These are phyloP conservation scores for Lepidotrigona ventralis DNA, from an alignment of 1,140 invertebrate species.

Conservation along the genomic window DNA sequence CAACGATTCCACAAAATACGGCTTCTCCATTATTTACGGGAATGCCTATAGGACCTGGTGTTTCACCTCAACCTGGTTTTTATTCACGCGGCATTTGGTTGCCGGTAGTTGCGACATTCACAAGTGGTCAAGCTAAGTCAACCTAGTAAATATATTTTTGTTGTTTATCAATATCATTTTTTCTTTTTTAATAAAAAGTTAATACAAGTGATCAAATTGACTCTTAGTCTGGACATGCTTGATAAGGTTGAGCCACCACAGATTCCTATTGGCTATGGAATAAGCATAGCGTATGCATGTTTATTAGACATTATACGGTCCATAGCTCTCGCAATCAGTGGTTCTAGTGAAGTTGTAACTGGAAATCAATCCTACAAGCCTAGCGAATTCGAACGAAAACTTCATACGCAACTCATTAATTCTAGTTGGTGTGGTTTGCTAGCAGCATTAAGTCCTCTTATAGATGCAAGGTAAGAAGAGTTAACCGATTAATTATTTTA, in stretches of 20 bases:
- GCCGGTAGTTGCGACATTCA: slow-evolving; percentile 91
- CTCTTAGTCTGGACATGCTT: slow-evolving; percentile 93
- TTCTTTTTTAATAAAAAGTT: not conserved
- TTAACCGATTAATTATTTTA: slow-evolving; percentile 22
- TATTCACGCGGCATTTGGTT: slow-evolving; percentile 95
- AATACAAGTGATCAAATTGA: slow-evolving; percentile 13
- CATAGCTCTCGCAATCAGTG: slow-evolving; percentile 85
- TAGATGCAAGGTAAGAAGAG: slow-evolving; percentile 90
- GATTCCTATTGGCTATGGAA: slow-evolving; percentile 96
- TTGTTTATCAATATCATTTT: not conserved
- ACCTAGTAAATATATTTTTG: slow-evolving; percentile 87
- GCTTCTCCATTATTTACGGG: slow-evolving; percentile 85
- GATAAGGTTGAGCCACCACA: slow-evolving; percentile 96
- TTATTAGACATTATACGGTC: slow-evolving; percentile 93
- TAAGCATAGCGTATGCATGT: slow-evolving; percentile 96
- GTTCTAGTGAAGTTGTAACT: slow-evolving; percentile 75
- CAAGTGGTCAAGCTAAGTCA: slow-evolving; percentile 92
- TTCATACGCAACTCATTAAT: slow-evolving; percentile 91
- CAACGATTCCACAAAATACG: slow-evolving; percentile 82
- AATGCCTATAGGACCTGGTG: slow-evolving; percentile 87
- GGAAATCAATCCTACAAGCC: slow-evolving; percentile 78
- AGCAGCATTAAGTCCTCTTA: slow-evolving; percentile 92
- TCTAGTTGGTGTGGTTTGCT: slow-evolving; percentile 97
- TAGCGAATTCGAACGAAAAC: slow-evolving; percentile 80
- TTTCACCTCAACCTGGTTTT: slow-evolving; percentile 94